Conservation (phyloP, 1,140 invertebrate genomes). For the Drosophila biarmipes region DNA sequence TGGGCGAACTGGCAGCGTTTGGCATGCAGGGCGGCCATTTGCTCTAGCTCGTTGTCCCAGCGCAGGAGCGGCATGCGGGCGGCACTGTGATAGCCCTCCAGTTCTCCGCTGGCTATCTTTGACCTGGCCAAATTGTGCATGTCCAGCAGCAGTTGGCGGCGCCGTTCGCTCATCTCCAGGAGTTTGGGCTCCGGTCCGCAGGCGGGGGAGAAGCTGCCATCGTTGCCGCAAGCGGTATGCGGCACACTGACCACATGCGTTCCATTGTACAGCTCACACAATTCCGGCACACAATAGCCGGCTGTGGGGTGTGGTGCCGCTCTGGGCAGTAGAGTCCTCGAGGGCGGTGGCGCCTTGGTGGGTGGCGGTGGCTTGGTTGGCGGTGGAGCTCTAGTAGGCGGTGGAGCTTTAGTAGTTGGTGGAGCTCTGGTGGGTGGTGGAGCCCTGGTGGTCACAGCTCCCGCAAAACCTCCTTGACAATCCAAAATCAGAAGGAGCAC, state of each 20-base stretch:
- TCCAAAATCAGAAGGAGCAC: slow-evolving; percentile 33
- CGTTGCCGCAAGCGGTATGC: slow-evolving; percentile 69
- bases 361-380: too few species aligned
- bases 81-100: slow-evolving; percentile 64
- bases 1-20: slow-evolving; percentile 72
- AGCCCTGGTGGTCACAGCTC: neutral
- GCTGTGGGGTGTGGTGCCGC: neutral
- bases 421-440: neutral
- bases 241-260: slow-evolving; percentile 58
- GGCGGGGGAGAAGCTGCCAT: slow-evolving; percentile 51
- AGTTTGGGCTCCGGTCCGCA: slow-evolving; percentile 69
- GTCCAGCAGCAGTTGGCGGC: slow-evolving; percentile 68
- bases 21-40: slow-evolving; percentile 69
- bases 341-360: too few species aligned
- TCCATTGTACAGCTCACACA: slow-evolving; percentile 72
- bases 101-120: slow-evolving; percentile 59
- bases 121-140: slow-evolving; percentile 76
- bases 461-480: neutral
- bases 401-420: too few species aligned
- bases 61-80: slow-evolving; percentile 68
- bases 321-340: too few species aligned
- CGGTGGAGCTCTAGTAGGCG: too few species aligned
- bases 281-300: slow-evolving; percentile 47
- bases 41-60: slow-evolving; percentile 77
- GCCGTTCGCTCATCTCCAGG: slow-evolving; percentile 69